Evolutionary conservation across 2,113 vertebrate genomes (phyloP), one percentile per base, ranked within the genome.

Genomic region (Gila orcuttii): DNA sequence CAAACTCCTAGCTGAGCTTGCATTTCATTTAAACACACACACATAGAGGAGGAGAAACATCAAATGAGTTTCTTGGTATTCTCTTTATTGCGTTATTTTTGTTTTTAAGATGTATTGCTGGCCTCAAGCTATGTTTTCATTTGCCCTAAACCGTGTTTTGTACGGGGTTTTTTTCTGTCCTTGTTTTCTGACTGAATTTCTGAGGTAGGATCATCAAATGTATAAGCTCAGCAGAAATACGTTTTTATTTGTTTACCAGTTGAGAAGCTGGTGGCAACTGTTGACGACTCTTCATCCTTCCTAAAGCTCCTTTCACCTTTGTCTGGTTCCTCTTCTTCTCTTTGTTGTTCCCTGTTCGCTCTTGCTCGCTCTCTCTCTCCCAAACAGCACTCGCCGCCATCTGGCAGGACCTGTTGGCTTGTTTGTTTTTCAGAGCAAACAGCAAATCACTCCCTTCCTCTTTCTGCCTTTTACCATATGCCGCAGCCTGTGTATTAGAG

Each of bases 391-490:
- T 94, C 94, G 92, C 95, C 95, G 91, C 97, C 97, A 98, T 99
- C 97, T 99, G 97, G 96, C 95, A 96, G 94, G 96, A 98, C 97
- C 96, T 97, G 97, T 98, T 98, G 96, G 95, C 96, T 95, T 98
- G 96, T 98, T 98, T 98, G 96, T 98, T 98, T 98, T 98, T 96
- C 95, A 95, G 96, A 96, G 95, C 97, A 97, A 98, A 98, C 97
- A 97, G 97, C 96, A 98, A 98, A 98, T 96, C 96, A 97, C 95
- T 96, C 94, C 95, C 98, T 95, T 97, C 96, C 96, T 97, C 96
- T 96, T 97, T 95, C 95, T 92, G 92, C 95, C 97, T 97, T 96
- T 96, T 96, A 95, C 97, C 97, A 98, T 99, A 99, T 99, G 97
- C 96, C 95, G 94, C 95, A 93, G 95, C 94, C 94, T 95, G 95